A percentile compares a stretch with the other conserved stretches of the same genome.
These are phyloP conservation scores for Ochropleura leucogaster DNA, from an alignment of 2,888 invertebrate genomes.

Conservation along the genomic window DNA sequence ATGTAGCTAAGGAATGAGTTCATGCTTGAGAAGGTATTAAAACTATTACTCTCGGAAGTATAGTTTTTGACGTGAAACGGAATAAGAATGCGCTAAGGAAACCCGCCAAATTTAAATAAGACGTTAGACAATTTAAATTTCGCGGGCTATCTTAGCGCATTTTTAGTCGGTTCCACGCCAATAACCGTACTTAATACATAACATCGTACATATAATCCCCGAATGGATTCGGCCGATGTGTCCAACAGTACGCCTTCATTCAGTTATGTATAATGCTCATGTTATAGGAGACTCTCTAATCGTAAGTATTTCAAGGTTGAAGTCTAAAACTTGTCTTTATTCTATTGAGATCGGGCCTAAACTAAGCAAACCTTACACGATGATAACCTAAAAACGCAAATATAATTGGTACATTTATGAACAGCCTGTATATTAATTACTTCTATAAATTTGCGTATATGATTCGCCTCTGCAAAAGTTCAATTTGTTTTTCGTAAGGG, in stretches of 20 bases:
- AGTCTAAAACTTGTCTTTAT: slow-evolving; percentile 5
- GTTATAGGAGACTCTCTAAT: neutral
- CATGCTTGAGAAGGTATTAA: neutral
- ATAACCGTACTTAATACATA: neutral
- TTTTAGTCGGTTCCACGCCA: no score
- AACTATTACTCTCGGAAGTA: neutral
- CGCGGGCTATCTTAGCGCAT: no score
- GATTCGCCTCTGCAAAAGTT: neutral
- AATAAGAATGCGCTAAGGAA: neutral
- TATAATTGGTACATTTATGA: neutral
- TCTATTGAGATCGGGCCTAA: no score
- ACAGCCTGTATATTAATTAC: neutral
- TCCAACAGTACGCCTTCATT: neutral
- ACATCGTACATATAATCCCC: neutral
- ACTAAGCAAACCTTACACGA: no score
- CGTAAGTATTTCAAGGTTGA: slow-evolving; percentile 17
- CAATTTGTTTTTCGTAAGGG: neutral
- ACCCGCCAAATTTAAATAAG: no score
- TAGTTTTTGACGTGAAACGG: neutral
- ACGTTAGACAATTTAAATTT: no score
- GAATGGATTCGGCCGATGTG: neutral
- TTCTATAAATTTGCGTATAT: slow-evolving; percentile 6
- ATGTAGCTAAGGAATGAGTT: neutral
- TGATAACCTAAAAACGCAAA: no score
- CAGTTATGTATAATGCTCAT: neutral